Percentiles rank a stretch among this genome's conserved stretches.
Evolutionary conservation across 2,888 invertebrate genomes (phyloP).

Genomic region (Cantharis lateralis): DNA sequence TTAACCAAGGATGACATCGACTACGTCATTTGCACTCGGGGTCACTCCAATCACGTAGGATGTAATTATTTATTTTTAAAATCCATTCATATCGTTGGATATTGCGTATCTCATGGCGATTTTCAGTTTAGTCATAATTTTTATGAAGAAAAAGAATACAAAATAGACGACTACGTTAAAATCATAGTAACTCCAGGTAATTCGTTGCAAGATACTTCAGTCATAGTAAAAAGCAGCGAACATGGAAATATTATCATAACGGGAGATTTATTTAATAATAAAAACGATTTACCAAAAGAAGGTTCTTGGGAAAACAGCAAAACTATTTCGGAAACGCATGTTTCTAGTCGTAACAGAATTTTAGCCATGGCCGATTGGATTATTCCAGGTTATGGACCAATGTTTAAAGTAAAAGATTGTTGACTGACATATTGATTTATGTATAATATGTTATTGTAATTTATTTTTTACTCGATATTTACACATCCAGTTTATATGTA

Average conservation of each 20-base stretch:
- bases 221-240: conserved; percentile 71
- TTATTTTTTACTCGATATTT: no score
- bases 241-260: conserved; percentile 69
- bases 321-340: not conserved
- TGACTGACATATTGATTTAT: not conserved
- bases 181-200: conserved; percentile 89
- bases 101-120: conserved; percentile 71
- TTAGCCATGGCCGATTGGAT: not conserved
- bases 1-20: conserved; percentile 67
- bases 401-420: not conserved
- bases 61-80: conserved; percentile 89
- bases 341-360: not conserved
- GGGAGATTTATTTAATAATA: conserved; percentile 90
- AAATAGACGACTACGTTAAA: conserved; percentile 68
- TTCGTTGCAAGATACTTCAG: conserved; percentile 84
- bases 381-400: not conserved
- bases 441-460: no score
- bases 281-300: conserved; percentile 74
- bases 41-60: conserved; percentile 93
- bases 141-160: conserved; percentile 65
- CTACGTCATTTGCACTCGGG: conserved; percentile 85
- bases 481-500: no score
- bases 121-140: conserved; percentile 70
- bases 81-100: conserved; percentile 83
- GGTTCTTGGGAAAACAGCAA: not conserved